Percentiles rank a stretch among this genome's conserved stretches.
Evolutionary conservation across 2,113 vertebrate genomes (phyloP).

Genomic region (Campylomormyrus tamandua): DNA sequence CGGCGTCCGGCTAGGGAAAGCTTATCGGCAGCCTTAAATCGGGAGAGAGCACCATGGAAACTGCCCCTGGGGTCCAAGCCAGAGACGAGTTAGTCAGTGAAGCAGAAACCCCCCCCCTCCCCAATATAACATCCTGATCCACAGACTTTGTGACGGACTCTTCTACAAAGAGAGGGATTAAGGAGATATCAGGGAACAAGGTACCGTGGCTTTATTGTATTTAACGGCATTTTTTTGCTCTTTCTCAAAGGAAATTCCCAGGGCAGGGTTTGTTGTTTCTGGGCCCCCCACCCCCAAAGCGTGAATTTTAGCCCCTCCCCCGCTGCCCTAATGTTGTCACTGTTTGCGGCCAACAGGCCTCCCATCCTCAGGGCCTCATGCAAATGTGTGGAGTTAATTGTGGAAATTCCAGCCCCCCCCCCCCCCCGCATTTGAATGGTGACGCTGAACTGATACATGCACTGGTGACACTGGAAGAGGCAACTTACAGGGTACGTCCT

Average conservation of each 20-base stretch:
- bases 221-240: background rate
- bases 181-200: background rate
- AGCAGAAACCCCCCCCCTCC: background rate
- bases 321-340: background rate
- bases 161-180: background rate
- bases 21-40: background rate
- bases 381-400: too few species aligned
- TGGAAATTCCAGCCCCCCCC: background rate
- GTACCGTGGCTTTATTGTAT: background rate
- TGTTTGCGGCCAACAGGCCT: background rate
- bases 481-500: conserved; percentile 79
- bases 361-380: background rate
- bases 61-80: background rate
- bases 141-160: background rate
- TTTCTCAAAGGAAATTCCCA: background rate
- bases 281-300: background rate
- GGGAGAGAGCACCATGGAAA: background rate
- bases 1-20: too few species aligned
- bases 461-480: background rate
- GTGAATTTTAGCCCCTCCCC: background rate
- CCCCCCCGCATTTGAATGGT: background rate
- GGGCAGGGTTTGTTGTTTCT: background rate
- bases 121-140: background rate
- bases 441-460: background rate
- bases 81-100: background rate